phyloP scores from a whole-genome alignment of 2,888 invertebrate species.

The Yponomeuta cagnagella region DNA sequence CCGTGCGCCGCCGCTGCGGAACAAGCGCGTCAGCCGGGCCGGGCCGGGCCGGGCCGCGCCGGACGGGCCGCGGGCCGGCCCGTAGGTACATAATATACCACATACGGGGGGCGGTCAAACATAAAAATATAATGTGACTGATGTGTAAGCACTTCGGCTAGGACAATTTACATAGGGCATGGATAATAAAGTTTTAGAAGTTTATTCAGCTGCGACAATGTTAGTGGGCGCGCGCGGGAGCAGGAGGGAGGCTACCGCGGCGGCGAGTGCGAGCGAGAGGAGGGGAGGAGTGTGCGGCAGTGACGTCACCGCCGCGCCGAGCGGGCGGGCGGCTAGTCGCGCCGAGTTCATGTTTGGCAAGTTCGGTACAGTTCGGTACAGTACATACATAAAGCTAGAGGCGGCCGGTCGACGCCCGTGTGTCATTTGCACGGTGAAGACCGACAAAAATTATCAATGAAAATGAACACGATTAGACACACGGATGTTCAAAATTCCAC shows the following conservation, averaged over 20 bases:
- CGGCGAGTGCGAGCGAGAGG: not conserved
- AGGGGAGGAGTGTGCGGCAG: conserved; percentile 18
- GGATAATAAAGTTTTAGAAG: no score
- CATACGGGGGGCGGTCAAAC: not conserved
- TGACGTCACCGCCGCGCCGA: conserved; percentile 16
- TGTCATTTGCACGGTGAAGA: no score
- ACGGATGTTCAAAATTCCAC: no score
- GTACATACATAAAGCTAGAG: not conserved
- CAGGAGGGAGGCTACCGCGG: not conserved
- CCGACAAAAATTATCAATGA: no score
- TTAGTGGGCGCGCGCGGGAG: not conserved
- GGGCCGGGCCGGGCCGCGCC: not conserved
- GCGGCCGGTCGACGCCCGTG: not conserved
- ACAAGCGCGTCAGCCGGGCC: conserved; percentile 12
- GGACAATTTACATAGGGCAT: no score
- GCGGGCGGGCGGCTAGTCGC: conserved; percentile 10
- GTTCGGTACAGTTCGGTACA: not conserved
- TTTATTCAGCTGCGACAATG: not conserved
- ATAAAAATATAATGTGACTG: not conserved
- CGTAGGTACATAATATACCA: not conserved
- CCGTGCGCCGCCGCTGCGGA: conserved; percentile 43
- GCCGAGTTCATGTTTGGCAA: conserved; percentile 9
- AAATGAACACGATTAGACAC: no score
- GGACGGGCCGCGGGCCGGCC: not conserved
- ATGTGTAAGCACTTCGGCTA: no score